These are phyloP conservation scores for Pangasius krempfi DNA, from an alignment of 2,797 vertebrate genomes.

Conservation along the genomic window DNA sequence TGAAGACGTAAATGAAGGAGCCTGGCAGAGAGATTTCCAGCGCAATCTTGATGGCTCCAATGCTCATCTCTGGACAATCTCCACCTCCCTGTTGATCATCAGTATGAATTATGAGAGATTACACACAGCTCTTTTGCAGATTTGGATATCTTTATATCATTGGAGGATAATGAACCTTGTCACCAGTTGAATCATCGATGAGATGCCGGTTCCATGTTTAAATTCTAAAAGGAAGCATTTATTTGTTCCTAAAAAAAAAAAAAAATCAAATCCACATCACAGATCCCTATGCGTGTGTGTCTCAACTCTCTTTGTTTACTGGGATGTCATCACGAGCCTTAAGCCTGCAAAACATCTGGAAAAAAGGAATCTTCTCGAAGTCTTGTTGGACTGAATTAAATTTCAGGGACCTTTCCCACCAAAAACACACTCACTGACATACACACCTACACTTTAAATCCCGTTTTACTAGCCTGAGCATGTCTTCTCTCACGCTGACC, in stretches of 20 bases:
- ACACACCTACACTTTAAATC: neutral
- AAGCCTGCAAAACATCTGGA: neutral
- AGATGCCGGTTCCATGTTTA: neutral
- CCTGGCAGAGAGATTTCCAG: conserved; percentile 95
- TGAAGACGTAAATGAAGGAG: conserved; percentile 97
- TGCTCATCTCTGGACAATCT: conserved; percentile 99
- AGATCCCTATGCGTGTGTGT: neutral
- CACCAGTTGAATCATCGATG: neutral
- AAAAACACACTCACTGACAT: neutral
- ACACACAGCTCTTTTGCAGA: neutral
- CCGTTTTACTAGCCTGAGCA: neutral
- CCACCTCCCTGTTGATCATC: conserved; percentile 85
- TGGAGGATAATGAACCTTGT: neutral
- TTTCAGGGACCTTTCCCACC: neutral
- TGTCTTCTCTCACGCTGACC: neutral
- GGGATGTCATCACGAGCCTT: no score
- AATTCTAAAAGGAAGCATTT: neutral
- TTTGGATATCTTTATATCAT: neutral
- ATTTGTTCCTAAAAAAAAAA: neutral
- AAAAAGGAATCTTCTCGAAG: neutral
- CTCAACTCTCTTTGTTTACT: neutral
- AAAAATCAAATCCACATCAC: neutral
- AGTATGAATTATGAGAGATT: neutral
- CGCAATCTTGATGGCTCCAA: conserved; percentile 97
- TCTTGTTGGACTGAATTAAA: no score